Conservation (phyloP, 2,113 vertebrate species). For the Meles meles region DNA sequence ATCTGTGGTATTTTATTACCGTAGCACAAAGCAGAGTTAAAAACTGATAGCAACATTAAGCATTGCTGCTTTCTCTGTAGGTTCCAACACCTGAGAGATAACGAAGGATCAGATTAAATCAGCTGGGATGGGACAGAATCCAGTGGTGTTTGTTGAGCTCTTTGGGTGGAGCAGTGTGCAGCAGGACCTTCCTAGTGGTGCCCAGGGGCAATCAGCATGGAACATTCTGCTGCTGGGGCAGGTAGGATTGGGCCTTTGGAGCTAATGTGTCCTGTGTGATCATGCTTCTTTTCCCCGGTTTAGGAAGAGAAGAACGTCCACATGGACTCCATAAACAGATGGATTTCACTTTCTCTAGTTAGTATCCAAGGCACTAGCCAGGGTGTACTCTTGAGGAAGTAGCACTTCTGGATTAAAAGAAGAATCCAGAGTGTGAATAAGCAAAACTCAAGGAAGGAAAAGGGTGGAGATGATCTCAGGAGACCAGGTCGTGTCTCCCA, state of each 20-base stretch:
- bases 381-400: not conserved
- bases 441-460: not conserved
- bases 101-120: not conserved
- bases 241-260: not conserved
- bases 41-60: not conserved
- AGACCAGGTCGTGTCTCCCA: not conserved
- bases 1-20: not conserved
- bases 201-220: not conserved
- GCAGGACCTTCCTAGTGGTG: not conserved
- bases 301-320: not conserved
- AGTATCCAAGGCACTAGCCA: not conserved
- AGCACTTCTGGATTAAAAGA: not conserved
- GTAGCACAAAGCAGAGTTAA: not conserved
- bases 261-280: not conserved
- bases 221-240: not conserved
- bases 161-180: not conserved
- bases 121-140: not conserved
- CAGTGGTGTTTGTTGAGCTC: not conserved
- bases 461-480: not conserved
- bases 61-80: not conserved
- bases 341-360: not conserved
- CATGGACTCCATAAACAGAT: not conserved
- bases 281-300: not conserved
- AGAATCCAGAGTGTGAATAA: not conserved
- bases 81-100: not conserved